Base-by-base conservation (phyloP, 92 coral and sea anemone species). In the Actinostola sp. region DNA sequence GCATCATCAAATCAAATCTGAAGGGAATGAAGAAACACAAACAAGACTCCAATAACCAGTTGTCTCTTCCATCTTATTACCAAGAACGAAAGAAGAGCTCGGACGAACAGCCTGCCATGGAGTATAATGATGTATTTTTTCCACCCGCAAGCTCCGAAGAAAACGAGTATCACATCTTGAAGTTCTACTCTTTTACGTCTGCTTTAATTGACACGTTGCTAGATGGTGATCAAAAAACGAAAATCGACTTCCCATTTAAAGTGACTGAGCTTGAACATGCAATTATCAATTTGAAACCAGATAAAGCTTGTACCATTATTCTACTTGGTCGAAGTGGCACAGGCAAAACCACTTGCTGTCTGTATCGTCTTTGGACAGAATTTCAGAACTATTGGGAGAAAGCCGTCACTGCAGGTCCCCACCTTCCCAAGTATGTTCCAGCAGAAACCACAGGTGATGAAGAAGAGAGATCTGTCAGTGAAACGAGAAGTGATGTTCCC, bases 281-380 rank as follows among this genome's bases (percentile, higher is more conserved):
- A n/a, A 87, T 94, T 71, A 92, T 94, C 48, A 94, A 91, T 64
- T 76, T 94, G 62, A 74, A 79, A 45, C 97, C 91, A 13, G 32
- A 77, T 29, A 89, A 89, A 35, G 71, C 91, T 12, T 34, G 84
- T 33, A 80, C 98, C 46, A 66, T 94, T 16, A 92, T 94, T 30
- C 83, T 94, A 29, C 89, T 94, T 32, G 98, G 98, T 23, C 89
- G 98, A 39, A 94, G 98, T 77, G 98, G 98, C 14, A 94, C 98
- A 1, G 98, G 98, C 25, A 94, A 94, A 71, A 94, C 98, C 14
- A 94, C 98, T 1, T 94, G 98, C 68, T 94, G 98, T 58, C 89
- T 94, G 11, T 94, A 94, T 57, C 89, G 98, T 28, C 64, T 94
- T 59, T 94, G 98, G 98, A 82, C 78, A 52, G 87, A 76, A 44